A percentile compares a stretch with the other conserved stretches of the same genome.
Conservation (phyloP, 2,113 vertebrate genomes). For the Meriones unguiculatus region DNA sequence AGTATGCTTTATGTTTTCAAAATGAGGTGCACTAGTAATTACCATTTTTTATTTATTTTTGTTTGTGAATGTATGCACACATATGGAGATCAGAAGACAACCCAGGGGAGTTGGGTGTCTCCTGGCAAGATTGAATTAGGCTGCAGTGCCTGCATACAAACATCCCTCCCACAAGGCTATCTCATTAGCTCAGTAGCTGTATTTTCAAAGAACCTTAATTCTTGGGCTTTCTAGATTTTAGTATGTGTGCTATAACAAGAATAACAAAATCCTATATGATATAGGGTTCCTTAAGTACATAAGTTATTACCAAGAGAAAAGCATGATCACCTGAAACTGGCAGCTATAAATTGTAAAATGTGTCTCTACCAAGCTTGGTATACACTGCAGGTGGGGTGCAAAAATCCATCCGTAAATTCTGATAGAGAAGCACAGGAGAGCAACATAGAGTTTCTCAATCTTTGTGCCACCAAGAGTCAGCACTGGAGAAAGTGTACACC, state of each 20-base stretch:
- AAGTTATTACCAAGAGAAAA: neutral
- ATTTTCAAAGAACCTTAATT: slow-evolving; percentile 51
- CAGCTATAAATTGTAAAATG: slow-evolving; percentile 25
- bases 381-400: neutral
- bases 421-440: neutral
- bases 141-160: no score
- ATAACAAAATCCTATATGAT: neutral
- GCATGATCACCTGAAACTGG: neutral
- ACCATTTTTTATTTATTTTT: neutral
- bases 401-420: slow-evolving; percentile 40
- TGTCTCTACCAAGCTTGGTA: neutral
- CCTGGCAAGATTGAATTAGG: neutral
- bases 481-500: slow-evolving; percentile 21
- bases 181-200: no score
- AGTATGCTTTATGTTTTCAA: neutral
- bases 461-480: slow-evolving; percentile 3
- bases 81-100: neutral
- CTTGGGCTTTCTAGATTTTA: neutral
- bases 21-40: neutral
- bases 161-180: no score
- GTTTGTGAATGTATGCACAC: neutral
- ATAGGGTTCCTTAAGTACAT: neutral
- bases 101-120: neutral
- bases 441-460: neutral
- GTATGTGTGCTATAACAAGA: neutral